These are phyloP conservation scores for Tympanuchus pallidicinctus DNA, from an alignment of 2,113 vertebrate genomes.

Conservation along the genomic window DNA sequence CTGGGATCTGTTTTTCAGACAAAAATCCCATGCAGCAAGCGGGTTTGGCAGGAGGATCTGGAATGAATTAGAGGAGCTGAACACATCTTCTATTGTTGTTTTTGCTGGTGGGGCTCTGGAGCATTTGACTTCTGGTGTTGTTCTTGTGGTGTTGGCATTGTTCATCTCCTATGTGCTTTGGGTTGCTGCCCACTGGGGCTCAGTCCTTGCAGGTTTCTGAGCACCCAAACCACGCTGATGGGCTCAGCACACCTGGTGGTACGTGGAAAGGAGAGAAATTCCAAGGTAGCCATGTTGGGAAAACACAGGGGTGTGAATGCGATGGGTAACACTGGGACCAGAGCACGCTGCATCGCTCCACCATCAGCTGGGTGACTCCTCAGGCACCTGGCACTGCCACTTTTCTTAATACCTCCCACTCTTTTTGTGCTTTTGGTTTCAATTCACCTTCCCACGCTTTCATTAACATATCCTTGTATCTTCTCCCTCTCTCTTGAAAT, in stretches of 20 bases:
- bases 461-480: background rate
- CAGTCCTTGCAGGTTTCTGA: fast-evolving
- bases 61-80: background rate
- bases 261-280: background rate
- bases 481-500: background rate
- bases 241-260: background rate
- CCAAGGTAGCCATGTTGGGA: background rate
- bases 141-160: fast-evolving
- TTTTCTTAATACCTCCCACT: background rate
- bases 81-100: background rate
- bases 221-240: too few species aligned
- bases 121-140: background rate
- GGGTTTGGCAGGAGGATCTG: background rate
- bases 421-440: background rate
- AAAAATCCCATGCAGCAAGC: background rate
- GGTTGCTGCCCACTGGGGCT: background rate
- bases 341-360: background rate
- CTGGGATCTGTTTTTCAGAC: background rate
- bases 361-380: background rate
- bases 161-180: background rate
- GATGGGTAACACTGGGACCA: background rate
- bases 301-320: background rate
- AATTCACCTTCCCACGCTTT: background rate
- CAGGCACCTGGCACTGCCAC: background rate
- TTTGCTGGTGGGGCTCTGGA: background rate